Percentiles rank a stretch among this genome's conserved stretches.
Conservation (phyloP, 2,797 vertebrate genomes). For the Chrosomus eos region DNA sequence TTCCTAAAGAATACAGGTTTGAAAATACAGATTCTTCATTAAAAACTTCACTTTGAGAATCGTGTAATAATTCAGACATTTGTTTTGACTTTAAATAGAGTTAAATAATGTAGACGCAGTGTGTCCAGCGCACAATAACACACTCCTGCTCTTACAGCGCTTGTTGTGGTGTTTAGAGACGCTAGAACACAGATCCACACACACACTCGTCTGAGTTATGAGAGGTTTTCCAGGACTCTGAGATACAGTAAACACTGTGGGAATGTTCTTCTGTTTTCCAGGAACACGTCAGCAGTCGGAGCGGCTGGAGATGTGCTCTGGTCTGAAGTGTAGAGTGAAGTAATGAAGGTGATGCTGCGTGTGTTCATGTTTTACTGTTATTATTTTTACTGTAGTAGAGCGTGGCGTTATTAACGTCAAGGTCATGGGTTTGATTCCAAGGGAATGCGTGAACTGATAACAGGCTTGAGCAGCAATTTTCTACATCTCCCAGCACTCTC, state of each 20-base stretch:
- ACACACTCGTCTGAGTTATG: not conserved
- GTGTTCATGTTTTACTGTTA: not conserved
- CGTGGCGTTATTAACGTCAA: not conserved
- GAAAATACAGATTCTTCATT: too few relatives aligned
- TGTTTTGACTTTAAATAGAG: not conserved
- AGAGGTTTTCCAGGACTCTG: not conserved
- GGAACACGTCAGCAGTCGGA: not conserved
- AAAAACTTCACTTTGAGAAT: not conserved
- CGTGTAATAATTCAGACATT: not conserved
- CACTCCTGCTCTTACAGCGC: not conserved
- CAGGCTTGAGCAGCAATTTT: too few relatives aligned
- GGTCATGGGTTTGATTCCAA: not conserved
- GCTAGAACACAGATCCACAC: not conserved
- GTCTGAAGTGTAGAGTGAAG: not conserved
- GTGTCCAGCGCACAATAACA: not conserved
- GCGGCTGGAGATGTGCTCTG: not conserved
- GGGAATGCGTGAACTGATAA: not conserved
- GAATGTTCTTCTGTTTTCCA: constrained; percentile 4
- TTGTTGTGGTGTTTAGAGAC: not conserved
- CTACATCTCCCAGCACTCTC: too few relatives aligned
- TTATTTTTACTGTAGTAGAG: too few relatives aligned
- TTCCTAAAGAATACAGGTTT: too few relatives aligned
- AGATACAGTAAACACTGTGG: not conserved
- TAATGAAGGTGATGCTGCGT: not conserved
- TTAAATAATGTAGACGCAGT: not conserved